Conservation (phyloP, 2,888 invertebrate genomes). For the Ephialtes manifestator region DNA sequence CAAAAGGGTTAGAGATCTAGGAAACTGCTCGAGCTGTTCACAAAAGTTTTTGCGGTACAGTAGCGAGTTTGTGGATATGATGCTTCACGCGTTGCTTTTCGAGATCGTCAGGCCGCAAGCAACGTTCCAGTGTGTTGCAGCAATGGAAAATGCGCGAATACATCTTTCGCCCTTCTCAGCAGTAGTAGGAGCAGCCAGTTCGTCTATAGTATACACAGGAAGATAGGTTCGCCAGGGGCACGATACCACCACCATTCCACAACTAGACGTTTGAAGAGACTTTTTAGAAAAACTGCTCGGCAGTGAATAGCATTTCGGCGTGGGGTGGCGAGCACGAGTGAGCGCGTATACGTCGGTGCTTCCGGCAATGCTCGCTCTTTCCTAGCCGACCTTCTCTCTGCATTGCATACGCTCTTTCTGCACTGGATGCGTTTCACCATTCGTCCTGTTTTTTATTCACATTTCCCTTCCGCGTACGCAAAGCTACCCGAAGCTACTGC, state of each 20-base stretch:
- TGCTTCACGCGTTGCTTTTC: slow-evolving; percentile 33
- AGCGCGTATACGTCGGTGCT: slow-evolving; percentile 41
- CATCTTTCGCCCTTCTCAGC: slow-evolving; percentile 16
- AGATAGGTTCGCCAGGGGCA: slow-evolving; percentile 31
- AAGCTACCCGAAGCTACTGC: slow-evolving; percentile 11
- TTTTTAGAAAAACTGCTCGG: slow-evolving; percentile 40
- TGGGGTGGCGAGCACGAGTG: slow-evolving; percentile 38
- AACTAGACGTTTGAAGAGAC: slow-evolving; percentile 57
- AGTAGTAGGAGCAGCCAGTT: neutral
- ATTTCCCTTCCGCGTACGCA: slow-evolving; percentile 36
- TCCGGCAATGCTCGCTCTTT: slow-evolving; percentile 18
- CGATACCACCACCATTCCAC: slow-evolving; percentile 22
- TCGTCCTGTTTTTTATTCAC: slow-evolving; percentile 55
- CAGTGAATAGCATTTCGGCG: slow-evolving; percentile 61
- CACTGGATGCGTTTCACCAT: slow-evolving; percentile 49
- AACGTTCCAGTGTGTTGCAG: neutral
- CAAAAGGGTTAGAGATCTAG: slow-evolving; percentile 11
- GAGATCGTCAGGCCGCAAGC: slow-evolving; percentile 26
- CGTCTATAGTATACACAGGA: slow-evolving; percentile 21
- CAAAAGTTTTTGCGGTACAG: slow-evolving; percentile 53
- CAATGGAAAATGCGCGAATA: slow-evolving; percentile 1
- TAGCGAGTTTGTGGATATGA: slow-evolving; percentile 33
- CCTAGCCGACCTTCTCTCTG: slow-evolving; percentile 9
- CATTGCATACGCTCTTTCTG: slow-evolving; percentile 6
- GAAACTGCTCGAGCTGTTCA: neutral